Evolutionary conservation across 1,140 invertebrate species (phyloP).

Genomic region (Trichogramma pretiosum): DNA sequence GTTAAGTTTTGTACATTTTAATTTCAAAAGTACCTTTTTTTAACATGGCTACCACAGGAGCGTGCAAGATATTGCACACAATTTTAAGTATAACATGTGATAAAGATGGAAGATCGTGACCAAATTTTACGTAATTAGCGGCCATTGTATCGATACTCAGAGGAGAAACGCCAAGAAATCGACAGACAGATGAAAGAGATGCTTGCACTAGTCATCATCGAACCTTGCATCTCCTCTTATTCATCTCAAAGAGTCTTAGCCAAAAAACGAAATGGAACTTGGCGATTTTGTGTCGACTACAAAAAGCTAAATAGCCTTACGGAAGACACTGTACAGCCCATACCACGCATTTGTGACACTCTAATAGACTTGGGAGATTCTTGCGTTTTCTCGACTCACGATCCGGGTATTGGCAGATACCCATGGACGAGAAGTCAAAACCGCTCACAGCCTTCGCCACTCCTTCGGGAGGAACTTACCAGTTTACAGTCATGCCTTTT

Average conservation of each 20-base stretch:
- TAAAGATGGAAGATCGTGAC: too few species aligned
- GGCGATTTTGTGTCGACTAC: slow-evolving; percentile 44
- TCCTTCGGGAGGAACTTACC: slow-evolving; percentile 22
- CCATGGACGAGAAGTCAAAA: slow-evolving; percentile 26
- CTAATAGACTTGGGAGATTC: slow-evolving; percentile 22
- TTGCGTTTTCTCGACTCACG: slow-evolving; percentile 28
- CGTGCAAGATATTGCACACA: too few species aligned
- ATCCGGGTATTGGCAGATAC: slow-evolving; percentile 36
- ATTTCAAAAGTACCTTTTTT: too few species aligned
- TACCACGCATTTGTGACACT: slow-evolving; percentile 22
- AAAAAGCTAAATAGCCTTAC: slow-evolving; percentile 37
- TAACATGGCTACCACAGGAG: too few species aligned
- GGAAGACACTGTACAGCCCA: slow-evolving; percentile 18
- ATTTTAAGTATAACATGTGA: too few species aligned
- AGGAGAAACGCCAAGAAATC: slow-evolving; percentile 9
- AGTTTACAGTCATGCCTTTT: too few species aligned
- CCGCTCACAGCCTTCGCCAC: slow-evolving; percentile 37
- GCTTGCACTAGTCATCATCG: slow-evolving; percentile 23
- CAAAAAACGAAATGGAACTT: slow-evolving; percentile 39
- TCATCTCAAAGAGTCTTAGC: slow-evolving; percentile 39
- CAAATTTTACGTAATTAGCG: too few species aligned
- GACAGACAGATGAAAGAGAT: slow-evolving; percentile 20
- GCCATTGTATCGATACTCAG: slow-evolving; percentile 9
- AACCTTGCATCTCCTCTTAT: slow-evolving; percentile 29
- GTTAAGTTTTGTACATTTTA: too few species aligned